Evolutionary conservation across 1,140 invertebrate genomes (phyloP), one percentile per base, ranked within the genome.

Genomic region (Plectrocnemia conspersa): DNA sequence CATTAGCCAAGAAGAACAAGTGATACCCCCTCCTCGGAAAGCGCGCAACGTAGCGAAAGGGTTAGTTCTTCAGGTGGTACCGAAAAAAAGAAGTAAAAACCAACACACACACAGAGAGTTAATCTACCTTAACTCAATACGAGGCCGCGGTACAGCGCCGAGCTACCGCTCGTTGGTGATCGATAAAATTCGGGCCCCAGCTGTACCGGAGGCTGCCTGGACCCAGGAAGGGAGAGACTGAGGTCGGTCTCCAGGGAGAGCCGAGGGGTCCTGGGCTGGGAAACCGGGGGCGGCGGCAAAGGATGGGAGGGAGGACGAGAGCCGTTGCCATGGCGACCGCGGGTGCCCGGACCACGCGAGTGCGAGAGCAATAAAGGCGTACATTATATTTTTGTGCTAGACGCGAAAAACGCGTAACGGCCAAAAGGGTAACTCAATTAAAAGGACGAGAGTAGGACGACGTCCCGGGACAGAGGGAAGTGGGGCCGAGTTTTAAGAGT

Each of bases 151-250:
- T n/a, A n/a, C n/a, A n/a, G n/a, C n/a, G n/a, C n/a, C n/a, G 16
- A 36, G 41, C 25, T 46, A 35, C 41, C 27, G 46, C 32, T 35
- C 41, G 49, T 47, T 13, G 25, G 58, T 29, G 47, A 59, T 59
- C 58, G 58, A 59, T 59, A 59, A 59, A 50, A 52, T 55, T 59
- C 58, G 58, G 58, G 58, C 46, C 38, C 48, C 45, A 49, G 44
- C 42, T 47, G 35, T 40, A 24, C 24, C 25, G 56, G 44, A 21
- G 54, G 22, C 41, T 52, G 33, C 35, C 48, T 23, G 18, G n/a
- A n/a, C n/a, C n/a, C n/a, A n/a, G 7, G 48, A 38, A 27, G 25
- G 36, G 36, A 27, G 49, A 35, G 23, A 35, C 6, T 19, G 33
- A 38, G 35, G 35, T 16, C 35, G 5, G 10, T 16, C 6, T 10